phyloP scores from a whole-genome alignment of 2,888 invertebrate species.

The Cantharis flavilabris region DNA sequence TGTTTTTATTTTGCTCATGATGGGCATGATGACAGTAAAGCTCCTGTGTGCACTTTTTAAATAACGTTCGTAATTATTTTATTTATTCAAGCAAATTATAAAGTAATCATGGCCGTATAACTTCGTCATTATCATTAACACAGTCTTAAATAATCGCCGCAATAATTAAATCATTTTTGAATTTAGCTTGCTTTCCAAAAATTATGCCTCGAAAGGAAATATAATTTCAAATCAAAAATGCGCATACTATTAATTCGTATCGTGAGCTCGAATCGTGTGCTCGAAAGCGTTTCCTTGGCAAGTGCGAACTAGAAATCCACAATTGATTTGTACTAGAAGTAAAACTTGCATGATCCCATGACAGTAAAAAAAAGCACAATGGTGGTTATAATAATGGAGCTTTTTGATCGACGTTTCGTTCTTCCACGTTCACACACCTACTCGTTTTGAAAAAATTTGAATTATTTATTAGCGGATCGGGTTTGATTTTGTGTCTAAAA shows the following conservation, averaged over 20 bases:
- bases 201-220: not conserved
- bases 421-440: not conserved
- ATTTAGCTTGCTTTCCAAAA: not conserved
- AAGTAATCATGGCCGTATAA: not conserved
- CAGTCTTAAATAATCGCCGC: not conserved
- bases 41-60: slow-evolving; percentile 7
- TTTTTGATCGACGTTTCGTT: not conserved
- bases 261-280: not conserved
- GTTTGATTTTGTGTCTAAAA: not conserved
- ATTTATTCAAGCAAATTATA: not conserved
- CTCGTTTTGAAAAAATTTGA: not conserved
- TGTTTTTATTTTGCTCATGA: slow-evolving; percentile 18
- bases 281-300: not conserved
- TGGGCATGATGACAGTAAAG: slow-evolving; percentile 28
- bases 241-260: too few relatives aligned
- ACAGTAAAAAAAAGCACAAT: not conserved
- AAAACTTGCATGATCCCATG: not conserved
- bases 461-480: not conserved
- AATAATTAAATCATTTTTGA: not conserved
- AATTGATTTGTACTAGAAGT: not conserved
- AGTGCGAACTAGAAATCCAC: not conserved
- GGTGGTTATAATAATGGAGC: not conserved
- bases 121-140: not conserved
- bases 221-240: not conserved
- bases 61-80: not conserved